Evolutionary conservation across 2,797 vertebrate species (phyloP).

Genomic region (Bryconaethiops microstoma): DNA sequence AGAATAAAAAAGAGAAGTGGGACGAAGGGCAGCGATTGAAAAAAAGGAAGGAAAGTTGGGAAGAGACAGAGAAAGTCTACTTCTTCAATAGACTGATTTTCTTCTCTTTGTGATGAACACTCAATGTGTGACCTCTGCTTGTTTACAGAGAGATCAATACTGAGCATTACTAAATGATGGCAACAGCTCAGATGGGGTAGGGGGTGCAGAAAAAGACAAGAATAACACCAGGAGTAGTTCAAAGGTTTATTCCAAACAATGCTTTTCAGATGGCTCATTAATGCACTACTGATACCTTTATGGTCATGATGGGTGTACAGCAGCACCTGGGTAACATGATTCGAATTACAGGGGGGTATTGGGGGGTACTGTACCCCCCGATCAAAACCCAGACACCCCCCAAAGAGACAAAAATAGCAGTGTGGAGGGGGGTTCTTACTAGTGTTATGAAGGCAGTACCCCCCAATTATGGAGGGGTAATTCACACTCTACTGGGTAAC

Average conservation of each 20-base stretch:
- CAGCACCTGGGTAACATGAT: too few relatives aligned
- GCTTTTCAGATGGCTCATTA: not conserved
- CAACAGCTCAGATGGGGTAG: not conserved
- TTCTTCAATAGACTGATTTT: slow-evolving; percentile 34
- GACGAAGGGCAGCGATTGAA: slow-evolving; percentile 46
- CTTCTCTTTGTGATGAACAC: slow-evolving; percentile 11
- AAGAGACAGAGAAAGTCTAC: slow-evolving; percentile 24
- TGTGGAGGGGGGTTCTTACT: too few relatives aligned
- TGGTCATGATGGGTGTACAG: not conserved
- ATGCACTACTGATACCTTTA: not conserved
- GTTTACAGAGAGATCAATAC: slow-evolving; percentile 38
- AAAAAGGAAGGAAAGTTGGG: slow-evolving; percentile 15
- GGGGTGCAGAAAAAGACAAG: not conserved
- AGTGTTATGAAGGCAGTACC: too few relatives aligned
- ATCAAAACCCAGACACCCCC: too few relatives aligned
- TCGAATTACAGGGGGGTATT: too few relatives aligned
- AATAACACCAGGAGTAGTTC: not conserved
- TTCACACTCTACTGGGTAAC: too few relatives aligned
- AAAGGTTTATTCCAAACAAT: slow-evolving; percentile 7
- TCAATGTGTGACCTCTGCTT: slow-evolving; percentile 28
- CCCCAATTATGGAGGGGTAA: too few relatives aligned
- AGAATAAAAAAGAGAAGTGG: too few relatives aligned
- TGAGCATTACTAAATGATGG: slow-evolving; percentile 22
- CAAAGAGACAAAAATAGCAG: too few relatives aligned
- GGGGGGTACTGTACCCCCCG: too few relatives aligned